A percentile compares a stretch with the other conserved stretches of the same genome.
Evolutionary conservation across 2,888 invertebrate genomes (phyloP).

Genomic region (Ommatoiulus sabulosus): DNA sequence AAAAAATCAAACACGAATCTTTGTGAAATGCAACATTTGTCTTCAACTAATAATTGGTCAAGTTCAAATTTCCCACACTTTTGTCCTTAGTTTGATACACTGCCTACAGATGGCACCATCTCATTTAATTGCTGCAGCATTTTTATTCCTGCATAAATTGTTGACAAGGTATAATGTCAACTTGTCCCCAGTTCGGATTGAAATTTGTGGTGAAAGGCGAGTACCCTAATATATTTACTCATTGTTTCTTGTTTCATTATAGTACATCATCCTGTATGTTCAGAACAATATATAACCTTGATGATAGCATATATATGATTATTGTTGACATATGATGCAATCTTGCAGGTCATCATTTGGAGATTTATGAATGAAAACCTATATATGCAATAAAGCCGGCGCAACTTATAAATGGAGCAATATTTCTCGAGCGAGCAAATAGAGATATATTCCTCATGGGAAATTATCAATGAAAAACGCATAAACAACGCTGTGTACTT

Average conservation of each 20-base stretch:
- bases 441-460: conserved; percentile 12
- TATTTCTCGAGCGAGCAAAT: conserved; percentile 1
- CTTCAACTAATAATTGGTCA: not conserved
- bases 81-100: not conserved
- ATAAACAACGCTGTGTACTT: not conserved
- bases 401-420: not conserved
- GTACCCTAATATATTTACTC: not conserved
- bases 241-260: not conserved
- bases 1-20: no score
- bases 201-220: no score
- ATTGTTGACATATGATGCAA: not conserved
- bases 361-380: not conserved
- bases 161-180: not conserved
- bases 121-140: conserved; percentile 20
- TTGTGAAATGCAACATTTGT: no score
- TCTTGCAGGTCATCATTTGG: not conserved
- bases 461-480: not conserved
- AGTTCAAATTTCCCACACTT: not conserved
- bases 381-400: not conserved
- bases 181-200: not conserved
- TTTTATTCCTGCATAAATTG: not conserved
- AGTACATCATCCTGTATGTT: no score
- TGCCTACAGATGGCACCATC: not conserved
- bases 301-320: no score
- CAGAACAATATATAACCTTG: no score